Conservation (phyloP, 2,888 invertebrate species). For the Eristalis pertinax region DNA sequence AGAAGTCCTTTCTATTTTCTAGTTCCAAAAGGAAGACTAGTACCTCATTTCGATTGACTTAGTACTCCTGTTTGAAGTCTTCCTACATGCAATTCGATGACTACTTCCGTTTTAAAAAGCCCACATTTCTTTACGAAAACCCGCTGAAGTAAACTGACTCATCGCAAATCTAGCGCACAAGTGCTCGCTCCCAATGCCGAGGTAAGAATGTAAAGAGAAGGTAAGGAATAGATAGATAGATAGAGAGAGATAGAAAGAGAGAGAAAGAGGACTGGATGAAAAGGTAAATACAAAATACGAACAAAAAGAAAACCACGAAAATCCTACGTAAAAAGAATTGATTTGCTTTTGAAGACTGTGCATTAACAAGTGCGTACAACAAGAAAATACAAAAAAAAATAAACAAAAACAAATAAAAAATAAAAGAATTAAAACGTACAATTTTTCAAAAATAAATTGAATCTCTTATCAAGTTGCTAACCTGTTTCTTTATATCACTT, state of each 20-base stretch:
- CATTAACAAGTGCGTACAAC: conserved; percentile 46
- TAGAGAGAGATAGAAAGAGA: background rate
- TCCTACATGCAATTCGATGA: no score
- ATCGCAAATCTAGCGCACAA: background rate
- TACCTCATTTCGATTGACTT: no score
- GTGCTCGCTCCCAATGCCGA: background rate
- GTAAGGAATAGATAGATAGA: background rate
- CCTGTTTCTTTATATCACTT: conserved; percentile 60
- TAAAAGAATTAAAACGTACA: background rate
- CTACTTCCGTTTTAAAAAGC: background rate
- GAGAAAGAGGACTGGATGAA: background rate
- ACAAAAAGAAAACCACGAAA: background rate
- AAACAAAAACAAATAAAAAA: background rate
- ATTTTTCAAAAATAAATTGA: conserved; percentile 45
- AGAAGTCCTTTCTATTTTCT: no score
- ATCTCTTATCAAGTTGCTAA: conserved; percentile 40
- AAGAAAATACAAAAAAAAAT: background rate
- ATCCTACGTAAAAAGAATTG: background rate
- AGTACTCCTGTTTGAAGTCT: no score
- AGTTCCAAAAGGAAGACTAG: no score
- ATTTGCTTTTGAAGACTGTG: conserved; percentile 35
- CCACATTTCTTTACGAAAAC: background rate
- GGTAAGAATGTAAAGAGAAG: background rate
- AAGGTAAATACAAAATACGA: no score
- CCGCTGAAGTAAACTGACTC: background rate